phyloP scores from a whole-genome alignment of 2,113 vertebrate species.

The Pyrgilauda ruficollis region DNA sequence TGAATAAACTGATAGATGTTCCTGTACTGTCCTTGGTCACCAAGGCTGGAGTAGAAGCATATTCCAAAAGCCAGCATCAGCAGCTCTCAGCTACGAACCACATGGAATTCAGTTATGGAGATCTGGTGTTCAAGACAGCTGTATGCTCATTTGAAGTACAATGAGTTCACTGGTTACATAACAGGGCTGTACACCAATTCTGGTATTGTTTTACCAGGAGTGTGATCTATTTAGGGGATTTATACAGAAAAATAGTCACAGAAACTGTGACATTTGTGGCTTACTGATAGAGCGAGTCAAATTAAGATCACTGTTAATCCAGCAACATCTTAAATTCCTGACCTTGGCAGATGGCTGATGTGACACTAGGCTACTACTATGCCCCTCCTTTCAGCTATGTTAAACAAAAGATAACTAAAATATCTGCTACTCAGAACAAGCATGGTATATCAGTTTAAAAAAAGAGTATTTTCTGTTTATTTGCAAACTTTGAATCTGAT shows the following conservation, averaged over 20 bases:
- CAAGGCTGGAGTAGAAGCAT: not conserved
- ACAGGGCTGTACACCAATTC: not conserved
- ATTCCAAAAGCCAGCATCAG: not conserved
- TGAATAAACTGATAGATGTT: not conserved
- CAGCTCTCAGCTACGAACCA: not conserved
- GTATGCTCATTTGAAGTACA: not conserved
- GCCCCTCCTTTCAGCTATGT: fast-evolving
- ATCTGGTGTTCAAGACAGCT: not conserved
- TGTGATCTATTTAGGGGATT: not conserved
- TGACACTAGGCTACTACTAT: not conserved
- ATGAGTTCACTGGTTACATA: not conserved
- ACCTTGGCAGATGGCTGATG: not conserved
- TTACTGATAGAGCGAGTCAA: not conserved
- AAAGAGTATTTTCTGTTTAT: not conserved
- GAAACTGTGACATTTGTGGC: not conserved
- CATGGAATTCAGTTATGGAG: not conserved
- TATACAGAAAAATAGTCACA: not conserved
- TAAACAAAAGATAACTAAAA: not conserved
- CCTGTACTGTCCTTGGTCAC: not conserved
- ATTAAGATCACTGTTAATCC: not conserved
- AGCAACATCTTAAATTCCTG: not conserved
- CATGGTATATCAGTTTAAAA: not conserved
- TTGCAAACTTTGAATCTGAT: not conserved
- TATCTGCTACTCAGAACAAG: not conserved
- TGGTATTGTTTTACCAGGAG: not conserved